Percentiles rank a stretch among this genome's conserved stretches.
Evolutionary conservation across 2,888 invertebrate genomes (phyloP).

Genomic region (Agrochola macilenta): DNA sequence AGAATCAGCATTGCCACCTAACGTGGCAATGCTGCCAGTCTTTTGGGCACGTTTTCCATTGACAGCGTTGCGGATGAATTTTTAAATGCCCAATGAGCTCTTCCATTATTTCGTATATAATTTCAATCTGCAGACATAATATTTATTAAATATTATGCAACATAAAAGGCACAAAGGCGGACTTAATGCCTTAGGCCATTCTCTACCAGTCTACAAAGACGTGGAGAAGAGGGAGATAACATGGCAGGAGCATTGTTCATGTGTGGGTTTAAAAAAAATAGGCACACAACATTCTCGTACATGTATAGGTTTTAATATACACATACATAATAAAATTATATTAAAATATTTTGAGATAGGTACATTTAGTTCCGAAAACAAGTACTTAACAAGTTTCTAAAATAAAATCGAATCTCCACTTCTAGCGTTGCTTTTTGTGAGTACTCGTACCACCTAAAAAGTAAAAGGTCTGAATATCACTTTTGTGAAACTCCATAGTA

Average conservation of each 20-base stretch:
- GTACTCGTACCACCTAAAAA: too few relatives aligned
- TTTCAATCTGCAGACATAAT: neutral
- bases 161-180: too few relatives aligned
- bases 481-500: slow-evolving; percentile 12
- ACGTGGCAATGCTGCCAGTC: too few relatives aligned
- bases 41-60: too few relatives aligned
- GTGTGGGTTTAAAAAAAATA: neutral
- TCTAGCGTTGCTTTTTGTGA: neutral
- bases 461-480: neutral
- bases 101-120: too few relatives aligned
- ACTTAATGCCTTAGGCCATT: neutral
- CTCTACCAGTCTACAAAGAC: neutral
- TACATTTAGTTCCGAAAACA: neutral
- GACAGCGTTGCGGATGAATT: too few relatives aligned
- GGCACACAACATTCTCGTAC: neutral
- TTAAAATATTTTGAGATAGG: neutral
- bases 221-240: neutral
- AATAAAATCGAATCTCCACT: neutral
- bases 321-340: neutral
- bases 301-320: neutral
- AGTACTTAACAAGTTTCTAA: neutral
- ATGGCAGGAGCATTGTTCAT: neutral
- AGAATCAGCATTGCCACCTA: too few relatives aligned
- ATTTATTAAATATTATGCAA: neutral
- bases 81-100: too few relatives aligned